phyloP scores from a whole-genome alignment of 2,113 vertebrate genomes.

The Actinemys pallida region DNA sequence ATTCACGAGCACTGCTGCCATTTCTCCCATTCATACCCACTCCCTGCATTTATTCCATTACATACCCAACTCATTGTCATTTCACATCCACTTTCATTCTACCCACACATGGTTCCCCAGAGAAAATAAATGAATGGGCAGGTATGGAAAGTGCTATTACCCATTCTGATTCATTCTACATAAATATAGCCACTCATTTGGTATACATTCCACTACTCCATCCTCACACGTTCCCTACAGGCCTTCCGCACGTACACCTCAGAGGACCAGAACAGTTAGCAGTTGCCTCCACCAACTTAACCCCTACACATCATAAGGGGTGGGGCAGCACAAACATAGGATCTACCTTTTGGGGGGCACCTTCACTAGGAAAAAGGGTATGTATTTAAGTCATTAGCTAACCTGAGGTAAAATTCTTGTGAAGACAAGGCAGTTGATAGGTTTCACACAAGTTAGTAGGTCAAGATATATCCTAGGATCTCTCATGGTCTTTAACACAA shows the following conservation, averaged over 20 bases:
- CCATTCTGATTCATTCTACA: not conserved
- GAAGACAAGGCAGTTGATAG: not conserved
- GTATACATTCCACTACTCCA: not conserved
- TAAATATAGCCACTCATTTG: rapidly evolving
- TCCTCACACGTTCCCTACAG: not conserved
- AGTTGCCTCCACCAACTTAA: not conserved
- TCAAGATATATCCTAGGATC: not conserved
- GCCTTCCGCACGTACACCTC: rapidly evolving
- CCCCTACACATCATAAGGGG: not conserved
- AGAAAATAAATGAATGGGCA: not conserved
- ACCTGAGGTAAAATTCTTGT: not conserved
- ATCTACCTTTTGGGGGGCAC: not conserved
- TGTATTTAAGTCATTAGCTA: rapidly evolving
- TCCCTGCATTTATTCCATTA: not conserved
- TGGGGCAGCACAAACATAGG: not conserved
- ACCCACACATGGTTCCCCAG: rapidly evolving
- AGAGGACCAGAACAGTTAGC: not conserved
- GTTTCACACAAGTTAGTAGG: not conserved
- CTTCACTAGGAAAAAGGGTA: not conserved
- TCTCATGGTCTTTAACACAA: not conserved
- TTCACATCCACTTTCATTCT: not conserved
- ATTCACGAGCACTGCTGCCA: not conserved
- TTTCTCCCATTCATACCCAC: rapidly evolving
- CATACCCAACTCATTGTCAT: not conserved
- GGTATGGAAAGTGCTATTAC: not conserved